Conservation (phyloP, 2,888 invertebrate genomes). For the Phorcus lineatus region DNA sequence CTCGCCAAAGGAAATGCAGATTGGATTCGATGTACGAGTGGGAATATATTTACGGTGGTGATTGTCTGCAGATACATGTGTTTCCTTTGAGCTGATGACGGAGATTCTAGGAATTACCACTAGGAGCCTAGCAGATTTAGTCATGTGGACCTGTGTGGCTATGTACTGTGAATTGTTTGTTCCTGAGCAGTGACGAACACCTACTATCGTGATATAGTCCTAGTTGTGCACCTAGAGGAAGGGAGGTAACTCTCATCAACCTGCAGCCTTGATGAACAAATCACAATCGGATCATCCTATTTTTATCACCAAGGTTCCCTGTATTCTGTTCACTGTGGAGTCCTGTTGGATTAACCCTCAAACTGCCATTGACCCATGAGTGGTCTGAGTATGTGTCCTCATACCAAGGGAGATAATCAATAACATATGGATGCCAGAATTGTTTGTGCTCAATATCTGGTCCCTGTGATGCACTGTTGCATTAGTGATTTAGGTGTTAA, state of each 20-base stretch:
- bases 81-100: conserved; percentile 1
- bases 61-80: conserved; percentile 5
- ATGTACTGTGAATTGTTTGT: conserved; percentile 9
- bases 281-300: conserved; percentile 13
- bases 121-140: conserved; percentile 22
- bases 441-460: no score
- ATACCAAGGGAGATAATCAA: no score
- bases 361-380: not conserved
- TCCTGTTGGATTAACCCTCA: not conserved
- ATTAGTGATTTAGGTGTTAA: no score
- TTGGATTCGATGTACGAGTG: not conserved
- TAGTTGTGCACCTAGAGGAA: conserved; percentile 21
- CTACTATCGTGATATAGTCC: conserved; percentile 17
- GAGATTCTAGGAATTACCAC: conserved; percentile 5
- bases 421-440: no score
- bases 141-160: conserved; percentile 17
- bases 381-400: no score
- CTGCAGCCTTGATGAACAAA: not conserved
- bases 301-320: not conserved
- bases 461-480: no score
- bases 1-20: conserved; percentile 20
- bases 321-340: conserved; percentile 9
- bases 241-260: conserved; percentile 18
- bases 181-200: conserved; percentile 6
- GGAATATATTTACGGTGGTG: not conserved